These are phyloP conservation scores for Leuciscus waleckii DNA, from an alignment of 2,797 vertebrate species.

Conservation along the genomic window DNA sequence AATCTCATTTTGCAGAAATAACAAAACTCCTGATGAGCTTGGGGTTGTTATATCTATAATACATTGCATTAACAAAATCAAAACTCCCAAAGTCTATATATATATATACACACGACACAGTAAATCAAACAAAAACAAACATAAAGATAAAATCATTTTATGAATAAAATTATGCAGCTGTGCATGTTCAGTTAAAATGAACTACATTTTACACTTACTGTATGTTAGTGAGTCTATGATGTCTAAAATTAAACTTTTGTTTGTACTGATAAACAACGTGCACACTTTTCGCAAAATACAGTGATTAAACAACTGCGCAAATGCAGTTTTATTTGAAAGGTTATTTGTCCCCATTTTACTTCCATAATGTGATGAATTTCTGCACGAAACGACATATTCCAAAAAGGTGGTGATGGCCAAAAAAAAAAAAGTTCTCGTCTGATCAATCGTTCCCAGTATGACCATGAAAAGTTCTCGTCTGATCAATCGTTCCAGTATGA, in stretches of 20 bases:
- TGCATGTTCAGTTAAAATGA: background rate
- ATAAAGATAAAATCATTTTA: slow-evolving; percentile 19
- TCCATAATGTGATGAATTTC: background rate
- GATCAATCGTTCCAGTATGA: background rate
- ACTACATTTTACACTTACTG: slow-evolving; percentile 19
- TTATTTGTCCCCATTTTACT: background rate
- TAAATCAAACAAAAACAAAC: background rate
- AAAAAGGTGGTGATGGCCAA: background rate
- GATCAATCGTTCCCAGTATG: background rate
- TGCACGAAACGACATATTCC: background rate
- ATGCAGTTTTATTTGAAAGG: background rate
- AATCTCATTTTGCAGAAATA: background rate
- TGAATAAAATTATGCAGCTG: background rate
- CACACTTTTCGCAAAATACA: background rate
- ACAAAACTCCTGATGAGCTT: background rate
- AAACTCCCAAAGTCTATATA: background rate
- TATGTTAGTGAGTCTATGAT: background rate
- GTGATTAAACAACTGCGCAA: slow-evolving; percentile 20
- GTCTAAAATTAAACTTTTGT: slow-evolving; percentile 9
- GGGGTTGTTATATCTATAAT: slow-evolving; percentile 20
- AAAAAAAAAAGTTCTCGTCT: background rate
- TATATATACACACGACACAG: background rate
- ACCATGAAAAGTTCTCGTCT: background rate
- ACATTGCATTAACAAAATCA: background rate
- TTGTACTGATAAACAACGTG: background rate